Percentiles rank a stretch among this genome's conserved stretches.
These are phyloP conservation scores for Danionella dracula DNA, from an alignment of 2,797 vertebrate species.

Conservation along the genomic window DNA sequence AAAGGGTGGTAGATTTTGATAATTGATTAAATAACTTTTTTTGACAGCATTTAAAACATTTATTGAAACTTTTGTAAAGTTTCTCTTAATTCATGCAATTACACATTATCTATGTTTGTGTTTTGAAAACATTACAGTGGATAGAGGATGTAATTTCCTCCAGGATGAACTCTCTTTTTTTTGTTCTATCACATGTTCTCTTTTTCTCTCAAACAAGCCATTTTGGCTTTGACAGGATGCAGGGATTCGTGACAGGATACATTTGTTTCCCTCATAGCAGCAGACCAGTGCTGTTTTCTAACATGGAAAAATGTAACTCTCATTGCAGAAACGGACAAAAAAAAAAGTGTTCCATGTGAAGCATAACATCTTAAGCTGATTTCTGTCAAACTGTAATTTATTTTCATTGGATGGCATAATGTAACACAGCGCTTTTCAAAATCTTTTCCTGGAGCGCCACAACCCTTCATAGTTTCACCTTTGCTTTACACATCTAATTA, in stretches of 20 bases:
- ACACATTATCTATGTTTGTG: too few species aligned
- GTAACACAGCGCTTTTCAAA: too few species aligned
- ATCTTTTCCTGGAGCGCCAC: too few species aligned
- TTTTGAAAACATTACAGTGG: not conserved
- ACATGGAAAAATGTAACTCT: not conserved
- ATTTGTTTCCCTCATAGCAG: not conserved
- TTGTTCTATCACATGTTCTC: not conserved
- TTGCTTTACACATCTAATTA: too few species aligned
- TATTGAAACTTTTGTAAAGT: too few species aligned
- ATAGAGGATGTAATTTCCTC: not conserved
- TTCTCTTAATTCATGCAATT: too few species aligned
- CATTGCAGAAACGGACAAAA: not conserved
- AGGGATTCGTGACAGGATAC: not conserved
- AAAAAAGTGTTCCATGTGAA: too few species aligned
- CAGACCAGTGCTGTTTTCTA: not conserved
- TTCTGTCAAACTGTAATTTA: not conserved
- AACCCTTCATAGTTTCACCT: too few species aligned
- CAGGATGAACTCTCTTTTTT: not conserved
- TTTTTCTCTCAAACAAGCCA: not conserved
- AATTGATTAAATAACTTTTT: too few species aligned
- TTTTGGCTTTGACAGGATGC: slow-evolving; percentile 16
- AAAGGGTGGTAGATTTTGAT: too few species aligned
- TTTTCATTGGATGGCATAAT: too few species aligned
- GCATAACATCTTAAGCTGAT: not conserved
- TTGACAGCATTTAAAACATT: too few species aligned